Base-by-base conservation (phyloP, 2,113 vertebrate species). In the Zosterops japonicus region DNA sequence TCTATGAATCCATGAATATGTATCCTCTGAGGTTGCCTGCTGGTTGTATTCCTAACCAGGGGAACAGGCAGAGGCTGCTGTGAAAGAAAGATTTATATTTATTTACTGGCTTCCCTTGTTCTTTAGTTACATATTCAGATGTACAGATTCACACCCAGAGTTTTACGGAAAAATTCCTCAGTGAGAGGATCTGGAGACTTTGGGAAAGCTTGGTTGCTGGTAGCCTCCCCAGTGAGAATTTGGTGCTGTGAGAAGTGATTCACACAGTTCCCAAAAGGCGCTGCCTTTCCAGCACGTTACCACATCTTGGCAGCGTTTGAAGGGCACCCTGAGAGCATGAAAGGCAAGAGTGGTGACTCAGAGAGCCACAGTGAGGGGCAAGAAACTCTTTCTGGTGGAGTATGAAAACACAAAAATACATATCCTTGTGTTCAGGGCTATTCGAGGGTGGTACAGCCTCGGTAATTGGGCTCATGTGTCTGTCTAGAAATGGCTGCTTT, bases 1-100 rank as follows among this genome's bases (percentile, higher is more conserved):
- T 93, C 91, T 78, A 92, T 92, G 94, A 92, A 92, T 93, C 89
- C 84, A 87, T 84, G 94, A 94, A 95, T 91, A 83, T 95, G 86
- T 70, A 94, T 84, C 88, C 95, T 96, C 82, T 81, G 92, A 95
- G 76, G 49, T 22, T 75, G 88, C 55, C 83, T 90, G 91, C 84
- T 95, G 70, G 63, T 96, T 95, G 77, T 83, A 25, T 70, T 92
- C 56, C 90, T 86, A 49, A 88, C 28, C 53, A 69, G 63, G 68
- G 64, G 39, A 85, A 39, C 46, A 49, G 35, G 82, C 84, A 90
- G 84, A 86, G 63, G 82, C 90, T 90, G 76, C 85, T 88, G 71
- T 63, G 39, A 81, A 92, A 76, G 56, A 29, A 78, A 50, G 41
- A n/a, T 83, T 97, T 65, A 6, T 64, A 14, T 75, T 61, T 90